Evolutionary conservation across 2,888 invertebrate genomes (phyloP).

Genomic region (Dysmachus trigonus): DNA sequence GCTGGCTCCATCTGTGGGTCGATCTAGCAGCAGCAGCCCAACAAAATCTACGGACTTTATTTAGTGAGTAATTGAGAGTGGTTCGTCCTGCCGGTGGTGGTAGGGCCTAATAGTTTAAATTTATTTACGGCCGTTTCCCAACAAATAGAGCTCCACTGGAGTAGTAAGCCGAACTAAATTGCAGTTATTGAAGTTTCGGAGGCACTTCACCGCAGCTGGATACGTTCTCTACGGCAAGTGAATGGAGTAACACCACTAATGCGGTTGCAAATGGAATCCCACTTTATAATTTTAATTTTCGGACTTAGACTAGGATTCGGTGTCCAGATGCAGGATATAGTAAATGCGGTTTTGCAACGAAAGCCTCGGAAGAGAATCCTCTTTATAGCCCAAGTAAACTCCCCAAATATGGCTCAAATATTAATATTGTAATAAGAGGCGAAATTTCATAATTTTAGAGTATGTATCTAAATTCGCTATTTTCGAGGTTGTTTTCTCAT

Average conservation of each 20-base stretch:
- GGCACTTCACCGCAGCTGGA: slow-evolving; percentile 11
- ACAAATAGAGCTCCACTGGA: slow-evolving; percentile 1
- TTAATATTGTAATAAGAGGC: no score
- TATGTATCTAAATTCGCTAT: no score
- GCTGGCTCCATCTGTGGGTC: background rate
- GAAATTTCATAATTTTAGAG: no score
- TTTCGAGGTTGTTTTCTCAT: no score
- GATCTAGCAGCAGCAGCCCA: background rate
- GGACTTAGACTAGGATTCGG: background rate
- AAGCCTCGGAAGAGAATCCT: background rate
- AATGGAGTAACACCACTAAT: background rate
- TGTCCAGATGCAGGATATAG: background rate
- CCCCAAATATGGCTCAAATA: no score
- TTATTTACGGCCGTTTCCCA: background rate
- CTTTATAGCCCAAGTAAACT: background rate
- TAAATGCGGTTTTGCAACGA: background rate
- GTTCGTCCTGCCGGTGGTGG: background rate
- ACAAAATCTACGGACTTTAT: background rate
- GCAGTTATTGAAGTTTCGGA: slow-evolving; percentile 12
- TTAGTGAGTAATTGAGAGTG: slow-evolving; percentile 7
- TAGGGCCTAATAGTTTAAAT: background rate
- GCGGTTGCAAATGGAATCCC: background rate
- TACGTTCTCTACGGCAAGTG: background rate
- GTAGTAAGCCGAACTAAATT: background rate
- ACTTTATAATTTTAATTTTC: background rate